Percentiles rank a stretch among this genome's conserved stretches.
These are phyloP conservation scores for Aphidius ervi DNA, from an alignment of 1,140 invertebrate species.

Conservation along the genomic window DNA sequence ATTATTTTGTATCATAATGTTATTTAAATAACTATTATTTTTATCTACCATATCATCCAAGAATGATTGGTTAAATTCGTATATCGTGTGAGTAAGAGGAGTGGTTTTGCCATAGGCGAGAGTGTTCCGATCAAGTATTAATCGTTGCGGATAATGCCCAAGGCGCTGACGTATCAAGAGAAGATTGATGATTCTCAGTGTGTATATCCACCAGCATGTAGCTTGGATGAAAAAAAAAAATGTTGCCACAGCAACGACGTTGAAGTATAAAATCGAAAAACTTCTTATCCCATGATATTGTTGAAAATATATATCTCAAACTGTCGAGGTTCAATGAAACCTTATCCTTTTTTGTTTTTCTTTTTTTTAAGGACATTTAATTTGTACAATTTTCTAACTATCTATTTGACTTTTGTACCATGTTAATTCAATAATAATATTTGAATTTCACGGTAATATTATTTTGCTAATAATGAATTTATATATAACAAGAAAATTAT, in stretches of 20 bases:
- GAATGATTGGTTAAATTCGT: conserved; percentile 3
- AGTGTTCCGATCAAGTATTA: conserved; percentile 25
- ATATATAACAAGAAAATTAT: too few relatives aligned
- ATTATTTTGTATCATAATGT: too few relatives aligned
- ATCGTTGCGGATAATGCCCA: conserved; percentile 24
- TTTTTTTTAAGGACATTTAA: too few relatives aligned
- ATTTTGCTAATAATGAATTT: too few relatives aligned
- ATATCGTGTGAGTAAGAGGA: not conserved
- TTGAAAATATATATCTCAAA: conserved; percentile 16
- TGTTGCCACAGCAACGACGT: conserved; percentile 1
- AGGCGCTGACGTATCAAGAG: conserved; percentile 20
- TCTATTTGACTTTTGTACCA: too few relatives aligned
- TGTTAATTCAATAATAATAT: too few relatives aligned
- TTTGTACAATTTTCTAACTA: too few relatives aligned
- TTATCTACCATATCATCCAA: not conserved
- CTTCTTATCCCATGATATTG: conserved; percentile 24
- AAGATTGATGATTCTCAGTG: conserved; percentile 24
- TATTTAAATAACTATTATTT: too few relatives aligned
- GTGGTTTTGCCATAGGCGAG: conserved; percentile 9
- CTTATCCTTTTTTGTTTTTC: not conserved
- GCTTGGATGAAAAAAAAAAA: conserved; percentile 6
- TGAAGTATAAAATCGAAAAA: conserved; percentile 14
- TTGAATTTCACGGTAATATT: too few relatives aligned
- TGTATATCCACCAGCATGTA: conserved; percentile 4
- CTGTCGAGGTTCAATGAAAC: conserved; percentile 15